Percentiles rank a stretch among this genome's conserved stretches.
Evolutionary conservation across 2,113 vertebrate species (phyloP).

Genomic region (Myotis davidii): DNA sequence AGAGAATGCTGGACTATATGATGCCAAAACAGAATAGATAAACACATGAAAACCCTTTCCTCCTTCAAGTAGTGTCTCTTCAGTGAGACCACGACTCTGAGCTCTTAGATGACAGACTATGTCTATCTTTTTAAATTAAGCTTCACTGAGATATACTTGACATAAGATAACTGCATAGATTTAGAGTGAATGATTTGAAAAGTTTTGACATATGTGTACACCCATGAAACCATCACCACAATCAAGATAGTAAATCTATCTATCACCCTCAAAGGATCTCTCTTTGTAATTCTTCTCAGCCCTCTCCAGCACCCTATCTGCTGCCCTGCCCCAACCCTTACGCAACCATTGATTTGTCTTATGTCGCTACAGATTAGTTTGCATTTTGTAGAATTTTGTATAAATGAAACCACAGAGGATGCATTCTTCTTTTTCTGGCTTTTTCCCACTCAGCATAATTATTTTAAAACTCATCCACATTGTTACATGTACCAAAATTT

Average conservation of each 20-base stretch:
- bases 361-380: background rate
- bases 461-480: background rate
- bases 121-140: background rate
- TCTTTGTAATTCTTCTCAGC: background rate
- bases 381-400: background rate
- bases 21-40: background rate
- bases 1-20: background rate
- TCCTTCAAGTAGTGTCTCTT: background rate
- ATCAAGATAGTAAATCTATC: background rate
- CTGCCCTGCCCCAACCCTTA: background rate
- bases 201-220: background rate
- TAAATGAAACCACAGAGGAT: background rate
- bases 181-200: background rate
- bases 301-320: background rate
- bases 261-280: background rate
- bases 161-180: background rate
- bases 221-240: background rate
- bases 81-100: background rate
- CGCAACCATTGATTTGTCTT: background rate
- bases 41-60: background rate
- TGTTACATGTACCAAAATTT: background rate
- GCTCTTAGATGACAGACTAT: background rate
- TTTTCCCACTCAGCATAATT: background rate
- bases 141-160: background rate
- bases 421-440: background rate